These are phyloP conservation scores for Leptoteleia sp. DNA, from an alignment of 1,140 invertebrate genomes.

Conservation along the genomic window DNA sequence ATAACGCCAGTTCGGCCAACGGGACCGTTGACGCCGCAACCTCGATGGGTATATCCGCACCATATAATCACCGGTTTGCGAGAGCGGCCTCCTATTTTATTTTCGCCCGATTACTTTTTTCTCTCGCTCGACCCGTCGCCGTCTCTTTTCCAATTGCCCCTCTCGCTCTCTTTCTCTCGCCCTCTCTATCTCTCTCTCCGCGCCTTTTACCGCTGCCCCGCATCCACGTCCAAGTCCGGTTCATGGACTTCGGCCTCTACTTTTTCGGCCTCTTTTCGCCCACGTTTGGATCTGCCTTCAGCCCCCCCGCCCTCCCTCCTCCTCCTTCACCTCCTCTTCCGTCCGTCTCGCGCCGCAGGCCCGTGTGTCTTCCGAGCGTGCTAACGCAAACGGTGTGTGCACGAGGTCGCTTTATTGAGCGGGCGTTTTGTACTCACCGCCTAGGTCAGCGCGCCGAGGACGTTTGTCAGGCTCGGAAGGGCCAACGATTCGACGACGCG, in stretches of 20 bases:
- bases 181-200: too few species aligned
- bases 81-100: conserved; percentile 57
- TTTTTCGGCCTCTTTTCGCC: conserved; percentile 56
- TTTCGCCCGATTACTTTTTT: too few species aligned
- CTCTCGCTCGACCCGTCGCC: too few species aligned
- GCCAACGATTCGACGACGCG: too few species aligned
- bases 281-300: conserved; percentile 33
- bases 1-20: conserved; percentile 53
- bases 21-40: conserved; percentile 47
- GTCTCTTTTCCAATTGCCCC: conserved; percentile 32
- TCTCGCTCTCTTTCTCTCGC: background rate
- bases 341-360: too few species aligned
- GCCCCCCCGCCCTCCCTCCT: conserved; percentile 13
- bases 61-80: conserved; percentile 64
- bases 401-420: too few species aligned
- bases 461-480: too few species aligned
- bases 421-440: too few species aligned
- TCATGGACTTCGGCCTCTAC: conserved; percentile 57
- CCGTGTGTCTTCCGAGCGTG: too few species aligned
- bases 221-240: conserved; percentile 60
- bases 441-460: too few species aligned
- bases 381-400: too few species aligned
- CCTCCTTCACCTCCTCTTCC: conserved; percentile 18
- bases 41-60: conserved; percentile 26
- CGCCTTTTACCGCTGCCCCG: too few species aligned